These are phyloP conservation scores for Redunca redunca DNA, from an alignment of 2,113 vertebrate species.

Conservation along the genomic window DNA sequence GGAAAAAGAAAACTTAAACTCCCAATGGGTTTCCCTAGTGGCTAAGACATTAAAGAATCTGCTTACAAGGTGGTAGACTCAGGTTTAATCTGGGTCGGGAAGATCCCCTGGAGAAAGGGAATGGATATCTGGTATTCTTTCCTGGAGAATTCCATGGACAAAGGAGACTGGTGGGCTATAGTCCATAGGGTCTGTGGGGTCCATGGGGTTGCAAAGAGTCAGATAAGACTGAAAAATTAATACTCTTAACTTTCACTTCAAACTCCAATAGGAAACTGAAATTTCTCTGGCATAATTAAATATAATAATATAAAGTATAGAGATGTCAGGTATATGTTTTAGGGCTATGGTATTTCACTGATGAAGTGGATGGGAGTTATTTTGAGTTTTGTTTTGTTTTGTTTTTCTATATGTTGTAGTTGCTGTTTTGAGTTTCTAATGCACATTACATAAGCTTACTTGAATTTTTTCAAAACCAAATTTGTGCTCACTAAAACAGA, in stretches of 20 bases:
- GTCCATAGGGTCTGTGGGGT: background rate
- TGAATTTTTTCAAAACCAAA: background rate
- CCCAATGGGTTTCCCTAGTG: background rate
- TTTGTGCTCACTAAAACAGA: background rate
- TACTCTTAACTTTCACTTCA: background rate
- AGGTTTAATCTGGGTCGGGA: background rate
- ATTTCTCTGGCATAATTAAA: background rate
- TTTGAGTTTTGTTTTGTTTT: background rate
- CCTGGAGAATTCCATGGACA: background rate
- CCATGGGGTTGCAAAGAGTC: background rate
- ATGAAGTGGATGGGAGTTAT: background rate
- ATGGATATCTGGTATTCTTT: background rate
- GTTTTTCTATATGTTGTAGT: background rate
- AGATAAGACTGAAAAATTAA: background rate
- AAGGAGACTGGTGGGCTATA: background rate
- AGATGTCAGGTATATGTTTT: background rate
- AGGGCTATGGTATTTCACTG: background rate
- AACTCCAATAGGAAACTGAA: background rate
- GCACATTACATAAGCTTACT: background rate
- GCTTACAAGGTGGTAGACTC: background rate
- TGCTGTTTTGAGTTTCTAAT: background rate
- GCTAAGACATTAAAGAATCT: background rate
- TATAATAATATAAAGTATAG: background rate
- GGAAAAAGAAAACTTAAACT: background rate
- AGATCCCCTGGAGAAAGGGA: background rate